phyloP scores from a whole-genome alignment of 2,113 vertebrate genomes.

The Lycaon pictus region DNA sequence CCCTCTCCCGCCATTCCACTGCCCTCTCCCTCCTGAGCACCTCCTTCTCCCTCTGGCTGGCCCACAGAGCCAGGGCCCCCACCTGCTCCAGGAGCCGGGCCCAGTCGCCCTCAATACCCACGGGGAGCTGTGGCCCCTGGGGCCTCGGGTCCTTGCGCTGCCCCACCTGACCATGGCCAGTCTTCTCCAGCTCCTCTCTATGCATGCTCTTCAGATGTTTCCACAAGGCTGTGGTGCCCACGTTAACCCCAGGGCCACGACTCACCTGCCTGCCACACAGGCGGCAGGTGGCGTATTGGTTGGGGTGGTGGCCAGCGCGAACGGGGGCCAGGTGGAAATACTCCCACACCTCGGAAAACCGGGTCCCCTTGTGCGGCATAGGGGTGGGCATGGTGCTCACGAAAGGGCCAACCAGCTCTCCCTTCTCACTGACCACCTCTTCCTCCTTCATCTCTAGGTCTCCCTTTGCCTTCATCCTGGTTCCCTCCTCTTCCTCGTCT shows the following conservation, averaged over 20 bases:
- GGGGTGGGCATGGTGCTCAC: background rate
- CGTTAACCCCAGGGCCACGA: background rate
- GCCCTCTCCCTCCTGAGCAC: slow-evolving; percentile 52
- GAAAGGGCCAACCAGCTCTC: background rate
- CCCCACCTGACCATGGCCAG: background rate
- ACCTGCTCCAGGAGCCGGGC: slow-evolving; percentile 51
- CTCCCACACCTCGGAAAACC: slow-evolving; percentile 53
- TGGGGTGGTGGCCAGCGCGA: slow-evolving; percentile 34
- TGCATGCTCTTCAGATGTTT: slow-evolving; percentile 69
- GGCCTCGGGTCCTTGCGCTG: background rate
- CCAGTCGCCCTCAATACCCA: slow-evolving; percentile 22
- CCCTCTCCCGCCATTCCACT: slow-evolving; percentile 39
- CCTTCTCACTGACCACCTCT: background rate
- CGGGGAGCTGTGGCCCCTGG: background rate
- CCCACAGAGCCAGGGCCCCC: background rate
- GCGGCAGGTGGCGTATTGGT: background rate
- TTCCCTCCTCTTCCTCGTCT: slow-evolving; percentile 30
- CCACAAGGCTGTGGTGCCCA: slow-evolving; percentile 59
- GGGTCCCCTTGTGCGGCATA: background rate
- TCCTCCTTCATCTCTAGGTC: slow-evolving; percentile 46
- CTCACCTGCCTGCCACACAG: slow-evolving; percentile 52
- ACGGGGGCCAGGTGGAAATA: slow-evolving; percentile 59
- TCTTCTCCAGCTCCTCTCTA: slow-evolving; percentile 60
- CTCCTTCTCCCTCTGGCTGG: slow-evolving; percentile 58
- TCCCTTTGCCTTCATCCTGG: background rate